Percentiles rank a stretch among this genome's conserved stretches.
Conservation (phyloP, 2,113 vertebrate species). For the Oceanites oceanicus region DNA sequence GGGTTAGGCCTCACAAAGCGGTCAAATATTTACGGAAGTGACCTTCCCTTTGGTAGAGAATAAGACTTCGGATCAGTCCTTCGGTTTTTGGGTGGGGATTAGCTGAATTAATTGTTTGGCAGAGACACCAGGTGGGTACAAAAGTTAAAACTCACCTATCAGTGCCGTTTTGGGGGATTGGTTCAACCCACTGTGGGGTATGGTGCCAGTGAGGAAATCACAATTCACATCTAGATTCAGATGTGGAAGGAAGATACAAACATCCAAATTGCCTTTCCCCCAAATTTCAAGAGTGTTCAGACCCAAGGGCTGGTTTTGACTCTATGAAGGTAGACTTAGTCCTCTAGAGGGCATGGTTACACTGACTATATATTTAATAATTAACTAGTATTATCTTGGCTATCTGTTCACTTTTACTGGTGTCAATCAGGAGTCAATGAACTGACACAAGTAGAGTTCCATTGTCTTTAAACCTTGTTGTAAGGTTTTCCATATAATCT, state of each 20-base stretch:
- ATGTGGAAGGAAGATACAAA: not conserved
- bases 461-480: not conserved
- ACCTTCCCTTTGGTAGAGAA: not conserved
- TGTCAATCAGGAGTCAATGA: not conserved
- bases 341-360: conserved; percentile 69
- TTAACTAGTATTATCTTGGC: conserved; percentile 18
- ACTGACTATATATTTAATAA: conserved; percentile 66
- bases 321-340: conserved; percentile 43
- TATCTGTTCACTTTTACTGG: not conserved
- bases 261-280: not conserved
- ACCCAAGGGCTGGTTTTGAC: not conserved
- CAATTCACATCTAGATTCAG: not conserved
- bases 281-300: not conserved
- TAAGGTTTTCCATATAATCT: not conserved
- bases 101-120: not conserved
- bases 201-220: rapidly evolving
- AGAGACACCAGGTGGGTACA: not conserved
- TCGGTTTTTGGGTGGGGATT: not conserved
- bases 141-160: not conserved
- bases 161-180: not conserved
- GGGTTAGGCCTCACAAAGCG: not conserved
- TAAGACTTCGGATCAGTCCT: not conserved
- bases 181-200: not conserved
- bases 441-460: not conserved
- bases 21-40: rapidly evolving